These are phyloP conservation scores for Anthopleura xanthogrammica DNA, from an alignment of 92 coral and sea anemone genomes.

Conservation along the genomic window DNA sequence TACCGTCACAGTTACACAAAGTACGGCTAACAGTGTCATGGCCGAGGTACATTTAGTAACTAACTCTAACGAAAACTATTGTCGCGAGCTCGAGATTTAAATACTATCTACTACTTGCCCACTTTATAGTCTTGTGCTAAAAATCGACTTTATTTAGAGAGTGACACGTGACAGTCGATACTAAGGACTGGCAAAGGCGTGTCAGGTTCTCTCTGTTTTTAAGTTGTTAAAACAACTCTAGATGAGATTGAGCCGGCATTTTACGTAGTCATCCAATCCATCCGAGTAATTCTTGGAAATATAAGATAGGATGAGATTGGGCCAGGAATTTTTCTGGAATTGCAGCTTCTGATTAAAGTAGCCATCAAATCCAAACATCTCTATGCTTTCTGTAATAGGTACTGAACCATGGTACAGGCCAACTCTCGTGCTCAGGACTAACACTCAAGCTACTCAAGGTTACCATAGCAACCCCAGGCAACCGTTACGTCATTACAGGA, in stretches of 20 bases:
- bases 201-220: too few species aligned
- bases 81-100: background rate
- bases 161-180: too few species aligned
- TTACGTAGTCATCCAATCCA: background rate
- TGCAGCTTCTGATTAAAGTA: background rate
- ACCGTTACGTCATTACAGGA: background rate
- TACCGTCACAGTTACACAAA: background rate
- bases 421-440: background rate
- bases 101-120: background rate
- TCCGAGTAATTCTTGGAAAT: too few species aligned
- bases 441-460: background rate
- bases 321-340: background rate
- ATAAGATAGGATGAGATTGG: too few species aligned
- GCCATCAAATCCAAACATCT: background rate
- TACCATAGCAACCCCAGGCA: slow-evolving; percentile 8
- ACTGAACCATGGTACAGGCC: background rate
- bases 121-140: background rate
- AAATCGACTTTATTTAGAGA: too few species aligned
- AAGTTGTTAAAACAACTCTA: too few species aligned
- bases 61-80: background rate
- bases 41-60: background rate
- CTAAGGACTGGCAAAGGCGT: too few species aligned
- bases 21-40: slow-evolving; percentile 6
- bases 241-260: too few species aligned
- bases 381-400: background rate